Evolutionary conservation across 2,113 vertebrate genomes (phyloP).

Genomic region (Circaetus gallicus): DNA sequence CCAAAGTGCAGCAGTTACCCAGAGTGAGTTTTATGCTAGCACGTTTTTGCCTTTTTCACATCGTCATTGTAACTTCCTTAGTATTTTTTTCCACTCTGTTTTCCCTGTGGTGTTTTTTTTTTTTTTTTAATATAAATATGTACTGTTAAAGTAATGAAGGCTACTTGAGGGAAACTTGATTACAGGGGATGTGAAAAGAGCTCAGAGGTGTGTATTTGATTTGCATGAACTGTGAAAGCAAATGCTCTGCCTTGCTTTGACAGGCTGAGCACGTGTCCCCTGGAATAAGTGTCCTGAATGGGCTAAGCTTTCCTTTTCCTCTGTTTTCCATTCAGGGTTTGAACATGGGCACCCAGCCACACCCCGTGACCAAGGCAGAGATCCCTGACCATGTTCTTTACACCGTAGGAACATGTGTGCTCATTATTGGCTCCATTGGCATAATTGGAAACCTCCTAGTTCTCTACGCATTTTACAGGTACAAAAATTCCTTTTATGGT

Average conservation of each 20-base stretch:
- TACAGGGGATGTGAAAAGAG: neutral
- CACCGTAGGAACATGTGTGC: constrained; percentile 52
- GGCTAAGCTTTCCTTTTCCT: neutral
- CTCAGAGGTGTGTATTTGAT: neutral
- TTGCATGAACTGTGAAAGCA: rapidly evolving
- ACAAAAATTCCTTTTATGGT: neutral
- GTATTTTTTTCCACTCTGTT: neutral
- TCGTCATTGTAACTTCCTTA: neutral
- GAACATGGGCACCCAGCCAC: constrained; percentile 23
- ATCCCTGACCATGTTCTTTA: constrained; percentile 55
- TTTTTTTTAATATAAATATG: neutral
- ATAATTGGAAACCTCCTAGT: constrained; percentile 67
- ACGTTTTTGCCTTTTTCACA: neutral
- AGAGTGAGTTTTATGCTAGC: rapidly evolving
- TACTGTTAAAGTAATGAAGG: neutral
- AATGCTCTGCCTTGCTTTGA: neutral
- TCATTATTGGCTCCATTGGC: constrained; percentile 67
- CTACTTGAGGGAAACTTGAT: neutral
- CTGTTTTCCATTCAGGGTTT: constrained; percentile 20
- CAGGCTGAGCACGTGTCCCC: neutral
- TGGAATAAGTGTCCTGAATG: neutral
- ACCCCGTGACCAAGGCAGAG: constrained; percentile 14
- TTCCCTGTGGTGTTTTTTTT: neutral
- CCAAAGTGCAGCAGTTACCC: neutral
- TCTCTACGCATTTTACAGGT: constrained; percentile 72